A percentile compares a stretch with the other conserved stretches of the same genome.
Evolutionary conservation across 2,888 invertebrate species (phyloP).

Genomic region (Homarus gammarus): DNA sequence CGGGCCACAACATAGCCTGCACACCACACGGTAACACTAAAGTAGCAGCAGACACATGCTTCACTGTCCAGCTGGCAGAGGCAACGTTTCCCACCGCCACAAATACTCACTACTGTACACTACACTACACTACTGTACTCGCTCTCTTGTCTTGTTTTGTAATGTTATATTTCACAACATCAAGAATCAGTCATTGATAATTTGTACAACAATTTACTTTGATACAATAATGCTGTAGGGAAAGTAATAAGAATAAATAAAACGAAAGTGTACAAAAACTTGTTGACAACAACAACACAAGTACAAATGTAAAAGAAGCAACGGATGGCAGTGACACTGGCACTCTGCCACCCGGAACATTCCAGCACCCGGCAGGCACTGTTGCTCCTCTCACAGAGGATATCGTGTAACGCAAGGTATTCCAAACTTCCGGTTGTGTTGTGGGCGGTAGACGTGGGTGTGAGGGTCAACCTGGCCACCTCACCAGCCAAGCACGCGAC

Average conservation of each 20-base stretch:
- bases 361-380: background rate
- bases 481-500: constrained; percentile 37
- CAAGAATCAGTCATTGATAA: background rate
- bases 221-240: background rate
- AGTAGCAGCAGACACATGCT: background rate
- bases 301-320: background rate
- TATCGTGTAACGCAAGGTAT: constrained; percentile 29
- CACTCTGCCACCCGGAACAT: constrained; percentile 3
- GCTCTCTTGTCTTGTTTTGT: background rate
- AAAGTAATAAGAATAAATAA: background rate
- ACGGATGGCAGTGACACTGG: background rate
- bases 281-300: background rate
- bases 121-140: no score
- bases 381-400: background rate
- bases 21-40: background rate
- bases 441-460: constrained; percentile 12
- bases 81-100: background rate
- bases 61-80: background rate
- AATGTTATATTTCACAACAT: background rate
- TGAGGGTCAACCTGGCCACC: constrained; percentile 34
- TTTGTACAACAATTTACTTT: background rate
- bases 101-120: background rate
- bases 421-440: constrained; percentile 36
- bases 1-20: background rate
- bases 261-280: background rate